Evolutionary conservation across 2,797 vertebrate genomes (phyloP).

Genomic region (Eulemur coronatus): DNA sequence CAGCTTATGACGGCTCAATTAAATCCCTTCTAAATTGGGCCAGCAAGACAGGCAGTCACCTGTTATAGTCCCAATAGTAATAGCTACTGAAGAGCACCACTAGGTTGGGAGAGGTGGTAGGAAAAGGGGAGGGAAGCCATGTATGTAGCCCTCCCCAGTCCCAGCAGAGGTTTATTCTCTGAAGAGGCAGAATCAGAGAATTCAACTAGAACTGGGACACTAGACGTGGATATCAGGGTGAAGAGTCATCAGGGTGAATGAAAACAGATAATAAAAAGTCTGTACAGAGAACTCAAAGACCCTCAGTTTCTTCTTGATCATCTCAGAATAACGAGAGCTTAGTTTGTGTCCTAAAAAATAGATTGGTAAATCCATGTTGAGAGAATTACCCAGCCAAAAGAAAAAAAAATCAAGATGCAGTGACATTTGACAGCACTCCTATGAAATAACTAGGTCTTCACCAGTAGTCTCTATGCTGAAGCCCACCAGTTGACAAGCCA

Average conservation of each 20-base stretch:
- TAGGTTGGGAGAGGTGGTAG: neutral
- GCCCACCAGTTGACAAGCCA: neutral
- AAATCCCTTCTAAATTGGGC: constrained; percentile 26
- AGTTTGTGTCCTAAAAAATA: neutral
- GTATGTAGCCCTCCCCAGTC: neutral
- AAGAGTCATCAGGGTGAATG: neutral
- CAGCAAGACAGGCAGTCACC: neutral
- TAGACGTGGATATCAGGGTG: neutral
- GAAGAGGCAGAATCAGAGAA: neutral
- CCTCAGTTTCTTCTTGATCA: neutral
- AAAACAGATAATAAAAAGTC: neutral
- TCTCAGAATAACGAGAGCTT: neutral
- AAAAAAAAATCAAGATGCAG: neutral
- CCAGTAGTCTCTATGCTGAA: neutral
- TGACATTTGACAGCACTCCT: neutral
- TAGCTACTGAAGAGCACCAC: neutral
- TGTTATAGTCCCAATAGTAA: rapidly evolving
- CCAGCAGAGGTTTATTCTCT: neutral
- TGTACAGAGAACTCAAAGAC: neutral
- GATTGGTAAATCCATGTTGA: neutral
- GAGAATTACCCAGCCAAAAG: neutral
- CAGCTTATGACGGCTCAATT: neutral
- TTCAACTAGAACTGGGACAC: neutral
- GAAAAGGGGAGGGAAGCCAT: neutral
- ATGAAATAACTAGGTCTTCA: neutral